Base-by-base conservation (phyloP, 2,113 vertebrate species). In the Tylochromis polylepis region DNA sequence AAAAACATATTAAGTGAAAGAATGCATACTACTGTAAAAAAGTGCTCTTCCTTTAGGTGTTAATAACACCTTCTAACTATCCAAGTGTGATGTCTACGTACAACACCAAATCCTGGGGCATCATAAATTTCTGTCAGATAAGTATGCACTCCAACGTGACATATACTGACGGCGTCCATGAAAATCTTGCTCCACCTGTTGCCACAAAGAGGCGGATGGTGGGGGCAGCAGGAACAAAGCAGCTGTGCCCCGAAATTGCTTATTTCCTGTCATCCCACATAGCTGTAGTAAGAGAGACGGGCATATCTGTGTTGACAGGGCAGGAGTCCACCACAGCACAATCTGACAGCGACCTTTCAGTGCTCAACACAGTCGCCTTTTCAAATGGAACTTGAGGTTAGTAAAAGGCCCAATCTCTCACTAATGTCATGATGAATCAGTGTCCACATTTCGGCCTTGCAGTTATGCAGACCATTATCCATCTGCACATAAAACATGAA, bases 311-410 rank as follows among this genome's bases (percentile, higher is more conserved):
- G 53, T 56, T 46, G 91, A 93, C 93, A 89, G 85, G 34, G 51
- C 29, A 6, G 84, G 72, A 41, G 79, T 70, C 85, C 78, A 49
- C 78, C 15, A 3, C 79, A 11, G 85, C 89, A 49, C 43, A 38
- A 4, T 82, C 77, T 79, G 81, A 80, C 82, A 82, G 87, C n/a
- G 78, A 94, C 95, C 93, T 94, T 93, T 93, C 84, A 43, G 31
- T 5, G 46, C 55, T 46, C 38, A 3, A 58, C 83, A 51, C 53
- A 22, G 83, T 29, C 70, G n/a, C 87, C 81, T 83, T 84, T 87
- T 80, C n/a, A 83, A 82, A 88, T 8, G 16, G 22, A 88, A 81
- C 36, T 67, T 8, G 53, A 86, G 24, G 57, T 62, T 53, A 38
- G 67, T 3, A 12, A 57, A 78, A 34, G 53, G 38, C 16, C 22